These are phyloP conservation scores for Malurus leucopterus DNA, from an alignment of 2,797 vertebrate genomes.

Conservation along the genomic window DNA sequence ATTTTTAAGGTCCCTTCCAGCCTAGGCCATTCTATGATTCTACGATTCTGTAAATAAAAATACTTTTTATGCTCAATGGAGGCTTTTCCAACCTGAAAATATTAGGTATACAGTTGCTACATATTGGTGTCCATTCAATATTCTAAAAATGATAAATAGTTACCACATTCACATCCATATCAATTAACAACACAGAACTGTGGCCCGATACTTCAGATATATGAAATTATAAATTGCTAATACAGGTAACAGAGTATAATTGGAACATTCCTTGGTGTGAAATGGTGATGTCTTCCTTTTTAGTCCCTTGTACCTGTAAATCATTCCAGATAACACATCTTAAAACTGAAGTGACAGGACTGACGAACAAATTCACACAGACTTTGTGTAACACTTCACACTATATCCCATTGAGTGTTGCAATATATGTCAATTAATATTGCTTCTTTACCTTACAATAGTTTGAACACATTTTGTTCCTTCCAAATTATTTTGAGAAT, in stretches of 20 bases:
- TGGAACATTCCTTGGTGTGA: conserved; percentile 68
- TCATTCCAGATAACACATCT: conserved; percentile 75
- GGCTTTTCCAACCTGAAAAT: conserved; percentile 24
- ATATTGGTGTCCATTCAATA: neutral
- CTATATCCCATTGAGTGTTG: conserved; percentile 72
- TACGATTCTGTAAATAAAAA: neutral
- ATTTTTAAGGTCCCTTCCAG: neutral
- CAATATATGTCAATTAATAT: conserved; percentile 79
- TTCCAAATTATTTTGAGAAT: conserved; percentile 51
- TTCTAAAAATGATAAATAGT: conserved; percentile 10
- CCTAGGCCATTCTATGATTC: fast-evolving
- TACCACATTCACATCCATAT: conserved; percentile 39
- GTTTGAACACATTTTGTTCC: conserved; percentile 55
- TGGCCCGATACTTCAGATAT: conserved; percentile 35
- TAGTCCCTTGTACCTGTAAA: conserved; percentile 73
- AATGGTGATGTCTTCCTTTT: conserved; percentile 69
- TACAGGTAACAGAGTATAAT: conserved; percentile 67
- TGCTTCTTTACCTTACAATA: conserved; percentile 77
- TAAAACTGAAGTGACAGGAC: conserved; percentile 77
- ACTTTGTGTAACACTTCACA: conserved; percentile 77
- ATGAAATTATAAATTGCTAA: conserved; percentile 65
- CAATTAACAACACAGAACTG: conserved; percentile 50
- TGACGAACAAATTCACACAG: conserved; percentile 79
- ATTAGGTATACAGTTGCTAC: neutral
- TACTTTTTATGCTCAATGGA: neutral